A percentile compares a stretch with the other conserved stretches of the same genome.
phyloP scores from a whole-genome alignment of 2,888 invertebrate species.

The Luffia ferchaultella region DNA sequence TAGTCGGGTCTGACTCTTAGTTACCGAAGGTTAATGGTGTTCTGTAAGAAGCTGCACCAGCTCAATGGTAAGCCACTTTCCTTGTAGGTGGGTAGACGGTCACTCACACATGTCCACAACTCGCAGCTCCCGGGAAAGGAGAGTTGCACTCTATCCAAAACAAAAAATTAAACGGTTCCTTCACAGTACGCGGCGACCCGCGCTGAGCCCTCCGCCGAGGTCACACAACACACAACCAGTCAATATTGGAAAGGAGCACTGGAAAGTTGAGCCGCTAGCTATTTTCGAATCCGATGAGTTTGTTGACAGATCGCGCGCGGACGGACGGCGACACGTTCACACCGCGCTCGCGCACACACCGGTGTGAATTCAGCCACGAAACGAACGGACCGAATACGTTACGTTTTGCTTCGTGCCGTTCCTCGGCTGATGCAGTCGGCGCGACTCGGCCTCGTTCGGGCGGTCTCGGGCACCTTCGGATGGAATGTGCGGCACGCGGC shows the following conservation, averaged over 20 bases:
- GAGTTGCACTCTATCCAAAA: slow-evolving; percentile 59
- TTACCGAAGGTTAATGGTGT: slow-evolving; percentile 51
- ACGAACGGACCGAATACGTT: slow-evolving; percentile 5
- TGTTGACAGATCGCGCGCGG: slow-evolving; percentile 57
- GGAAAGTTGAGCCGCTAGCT: slow-evolving; percentile 36
- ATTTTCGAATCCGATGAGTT: slow-evolving; percentile 50
- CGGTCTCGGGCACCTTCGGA: slow-evolving; percentile 35
- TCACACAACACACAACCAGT: slow-evolving; percentile 42
- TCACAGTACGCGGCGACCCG: slow-evolving; percentile 34
- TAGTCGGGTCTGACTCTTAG: slow-evolving; percentile 24
- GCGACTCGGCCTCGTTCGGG: slow-evolving; percentile 36
- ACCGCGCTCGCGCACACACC: slow-evolving; percentile 61
- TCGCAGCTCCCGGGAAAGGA: slow-evolving; percentile 43
- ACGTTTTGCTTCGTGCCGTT: background rate
- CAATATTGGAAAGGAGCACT: slow-evolving; percentile 45
- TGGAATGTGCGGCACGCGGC: slow-evolving; percentile 56
- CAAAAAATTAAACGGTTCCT: slow-evolving; percentile 58
- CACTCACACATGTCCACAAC: slow-evolving; percentile 56
- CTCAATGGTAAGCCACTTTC: slow-evolving; percentile 50
- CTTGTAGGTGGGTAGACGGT: slow-evolving; percentile 52
- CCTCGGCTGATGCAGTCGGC: slow-evolving; percentile 4
- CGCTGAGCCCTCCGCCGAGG: slow-evolving; percentile 32
- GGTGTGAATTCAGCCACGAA: slow-evolving; percentile 62
- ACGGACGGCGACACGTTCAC: slow-evolving; percentile 44
- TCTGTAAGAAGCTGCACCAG: slow-evolving; percentile 43